Base-by-base conservation (phyloP, 2,113 vertebrate species). In the Takifugu bimaculatus region DNA sequence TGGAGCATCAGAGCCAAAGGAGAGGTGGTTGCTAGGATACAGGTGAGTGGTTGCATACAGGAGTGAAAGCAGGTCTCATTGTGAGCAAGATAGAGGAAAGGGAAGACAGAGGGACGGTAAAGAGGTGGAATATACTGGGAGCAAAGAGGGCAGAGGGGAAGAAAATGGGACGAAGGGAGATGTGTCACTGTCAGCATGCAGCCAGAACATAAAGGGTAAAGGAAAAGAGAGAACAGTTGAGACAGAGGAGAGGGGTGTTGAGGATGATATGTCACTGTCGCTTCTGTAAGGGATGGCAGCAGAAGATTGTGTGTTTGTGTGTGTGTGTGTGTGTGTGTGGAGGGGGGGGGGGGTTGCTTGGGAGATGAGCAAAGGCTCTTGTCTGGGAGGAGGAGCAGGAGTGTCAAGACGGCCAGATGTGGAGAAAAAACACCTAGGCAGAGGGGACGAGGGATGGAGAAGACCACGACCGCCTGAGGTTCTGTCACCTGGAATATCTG, bases 11-110 rank as follows among this genome's bases (percentile, higher is more conserved):
- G 71, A 86, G 85, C 85, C 82, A 83, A 85, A 83, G 86, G 86
- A 87, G 84, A 91, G 80, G 84, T 60, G 74, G 91, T 91, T 92
- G 91, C 90, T 91, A 91, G 90, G 91, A 91, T 89, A 92, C 90
- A 91, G 89, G 90, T 91, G 90, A 89, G 74, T 73, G 63, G 85
- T 81, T 82, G 89, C 86, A 87, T 90, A 86, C 82, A 83, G 84
- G 82, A 78, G 76, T 70, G 82, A 70, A 83, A 83, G 80, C 77
- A 70, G 86, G 86, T 85, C 83, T 78, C 83, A 84, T 85, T 83
- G 87, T 88, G 82, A 50, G 76, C 25, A 7, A 77, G 82, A 77
- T 70, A 81, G 75, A 72, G 61, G 54, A 28, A 43, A 51, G 49
- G 20, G 55, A 67, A 50, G 1, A 26, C 44, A 60, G 63, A 45